These are phyloP conservation scores for Drosophila parthenogenetica DNA, from an alignment of 2,888 invertebrate species.

Conservation along the genomic window DNA sequence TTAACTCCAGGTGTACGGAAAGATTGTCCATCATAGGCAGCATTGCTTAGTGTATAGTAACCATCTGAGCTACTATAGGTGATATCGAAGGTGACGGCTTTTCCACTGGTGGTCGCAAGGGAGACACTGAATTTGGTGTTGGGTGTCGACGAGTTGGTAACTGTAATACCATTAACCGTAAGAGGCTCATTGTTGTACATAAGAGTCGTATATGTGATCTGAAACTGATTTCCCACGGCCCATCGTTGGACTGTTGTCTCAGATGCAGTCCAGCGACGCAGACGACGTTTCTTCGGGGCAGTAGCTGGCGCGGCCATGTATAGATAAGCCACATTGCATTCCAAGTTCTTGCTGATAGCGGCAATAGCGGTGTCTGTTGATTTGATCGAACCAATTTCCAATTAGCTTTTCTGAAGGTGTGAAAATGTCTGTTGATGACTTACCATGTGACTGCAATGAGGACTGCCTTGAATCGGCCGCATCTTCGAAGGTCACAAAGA, in stretches of 20 bases:
- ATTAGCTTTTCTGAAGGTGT: neutral
- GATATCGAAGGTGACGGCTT: conserved; percentile 74
- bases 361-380: conserved; percentile 86
- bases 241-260: conserved; percentile 43
- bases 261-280: conserved; percentile 70
- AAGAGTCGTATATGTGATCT: conserved; percentile 68
- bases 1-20: conserved; percentile 67
- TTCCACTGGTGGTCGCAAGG: conserved; percentile 45
- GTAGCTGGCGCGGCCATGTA: conserved; percentile 68
- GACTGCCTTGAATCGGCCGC: conserved; percentile 87
- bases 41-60: conserved; percentile 77
- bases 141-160: conserved; percentile 53
- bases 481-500: conserved; percentile 87
- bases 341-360: conserved; percentile 86
- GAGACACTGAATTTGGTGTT: conserved; percentile 62
- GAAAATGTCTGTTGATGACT: neutral
- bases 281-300: conserved; percentile 60
- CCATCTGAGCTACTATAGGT: conserved; percentile 55
- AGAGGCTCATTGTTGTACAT: conserved; percentile 34
- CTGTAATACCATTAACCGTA: conserved; percentile 39
- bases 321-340: conserved; percentile 79
- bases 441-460: conserved; percentile 82
- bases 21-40: conserved; percentile 49
- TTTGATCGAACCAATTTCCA: neutral
- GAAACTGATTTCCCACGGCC: conserved; percentile 57